Evolutionary conservation across 2,113 vertebrate species (phyloP), one percentile per base, ranked within the genome.

Genomic region (Tylochromis polylepis): DNA sequence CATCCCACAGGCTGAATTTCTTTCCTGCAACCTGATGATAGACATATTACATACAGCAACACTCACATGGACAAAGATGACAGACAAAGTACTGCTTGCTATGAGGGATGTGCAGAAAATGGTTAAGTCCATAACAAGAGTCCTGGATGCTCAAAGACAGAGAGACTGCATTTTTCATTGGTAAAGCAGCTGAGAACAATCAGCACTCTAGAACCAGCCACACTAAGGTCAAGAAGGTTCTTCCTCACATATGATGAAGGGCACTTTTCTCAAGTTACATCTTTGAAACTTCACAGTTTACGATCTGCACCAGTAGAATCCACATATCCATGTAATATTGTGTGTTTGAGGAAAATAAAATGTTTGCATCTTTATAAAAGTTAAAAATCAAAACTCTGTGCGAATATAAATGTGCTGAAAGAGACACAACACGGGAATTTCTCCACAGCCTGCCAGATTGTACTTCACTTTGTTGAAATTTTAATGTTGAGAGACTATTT

Each of bases 1-100:
- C 87, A 84, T 97, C 93, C 97, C 97, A 98, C 85, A 91, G 89
- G 88, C 94, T 98, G 97, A 96, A 98, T 27, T 94, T 87, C 88
- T 59, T 91, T 90, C 92, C 92, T 1, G 90, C 92, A 3, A 97
- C 97, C 97, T 99, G 95, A n/a, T 51, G 89, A 90, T 43, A 87
- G 89, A 94, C 91, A 94, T 5, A 27, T 79, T n/a, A 91, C 93
- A 91, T 59, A 29, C 83, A 84, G 55, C 77, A 85, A 85, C 75
- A 62, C 85, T 67, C 58, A 87, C 57, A 88, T 79, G 81, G 24
- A 60, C 72, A 81, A 38, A 22, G 87, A 46, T 91, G 91, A 95
- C 83, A 89, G 92, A 95, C 79, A 59, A 81, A 92, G 51, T n/a
- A 58, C 70, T 51, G 20, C 67, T 62, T 36, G 59, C 18, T 79